Base-by-base conservation (phyloP, 1,140 invertebrate species). In the Pomphorhynchus laevis region DNA sequence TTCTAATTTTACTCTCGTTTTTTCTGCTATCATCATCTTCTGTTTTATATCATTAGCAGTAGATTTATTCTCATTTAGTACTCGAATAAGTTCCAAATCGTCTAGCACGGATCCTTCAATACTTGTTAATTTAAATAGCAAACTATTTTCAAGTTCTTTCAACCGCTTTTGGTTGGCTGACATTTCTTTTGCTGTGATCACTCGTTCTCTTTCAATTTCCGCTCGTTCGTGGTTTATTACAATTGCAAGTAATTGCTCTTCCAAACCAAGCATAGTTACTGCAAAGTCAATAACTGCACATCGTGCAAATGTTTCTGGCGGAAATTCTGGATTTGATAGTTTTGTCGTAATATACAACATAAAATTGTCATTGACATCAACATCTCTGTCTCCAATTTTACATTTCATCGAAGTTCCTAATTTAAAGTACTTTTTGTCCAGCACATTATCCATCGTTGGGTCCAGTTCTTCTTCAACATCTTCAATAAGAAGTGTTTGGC, bases 381-480 rank as follows among this genome's bases (percentile, higher is more conserved):
- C 80, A 57, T 86, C 79, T 51, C 82, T 84, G 53, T 86, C 79
- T 2, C 77, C 77, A 6, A 84, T 71, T 38, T 84, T 68, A 11
- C 77, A 65, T 58, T 89, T 89, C 51, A 74, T 72, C 44, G 79
- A 80, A 9, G 74, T 72, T 24, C 82, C 82, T 4, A 75, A 77
- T 57, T 86, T 86, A 33, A 89, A 89, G 49, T 86, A 89, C 58
- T 89, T 89, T 51, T 86, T 89, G 50, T 91, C 80, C 24, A 91
- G 58, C 0, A 89, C 72, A 56, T 86, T 89, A 50, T 91, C 82
- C 31, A 91, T 68, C 0, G 84, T 74, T 18, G 80, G 82, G 62
- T 91, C 80, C 14, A 91, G 58, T 55, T 89, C 77, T 47, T 84
- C 72, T 18, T 69, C 71, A 4, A 86, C 71, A 52, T 89, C 80